Conservation (phyloP, 1,140 invertebrate genomes). For the Aphis craccivora region DNA sequence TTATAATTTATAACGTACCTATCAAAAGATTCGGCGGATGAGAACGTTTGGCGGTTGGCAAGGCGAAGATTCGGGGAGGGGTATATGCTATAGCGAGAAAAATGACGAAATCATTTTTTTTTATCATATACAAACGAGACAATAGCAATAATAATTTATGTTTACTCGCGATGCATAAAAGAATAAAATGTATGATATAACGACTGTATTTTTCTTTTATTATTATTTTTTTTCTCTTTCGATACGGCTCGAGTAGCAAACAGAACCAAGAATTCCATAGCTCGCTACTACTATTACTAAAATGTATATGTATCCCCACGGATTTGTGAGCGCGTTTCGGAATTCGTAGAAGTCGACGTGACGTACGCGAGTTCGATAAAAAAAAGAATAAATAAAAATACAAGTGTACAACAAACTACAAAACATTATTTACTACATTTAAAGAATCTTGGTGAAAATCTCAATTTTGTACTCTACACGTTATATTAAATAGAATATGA, state of each 20-base stretch:
- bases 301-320: not conserved
- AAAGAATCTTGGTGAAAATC: not conserved
- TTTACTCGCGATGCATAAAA: constrained; percentile 13
- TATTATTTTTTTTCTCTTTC: not conserved
- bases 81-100: not conserved
- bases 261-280: not conserved
- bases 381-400: constrained; percentile 8
- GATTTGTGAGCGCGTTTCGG: not conserved
- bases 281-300: not conserved
- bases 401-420: not conserved
- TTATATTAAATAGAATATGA: not conserved
- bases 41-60: not conserved
- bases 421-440: constrained; percentile 10
- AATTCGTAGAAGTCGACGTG: not conserved
- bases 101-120: not conserved
- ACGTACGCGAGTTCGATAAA: not conserved
- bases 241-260: not conserved
- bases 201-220: not conserved
- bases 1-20: not conserved
- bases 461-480: not conserved
- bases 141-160: constrained; percentile 18
- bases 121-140: not conserved
- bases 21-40: not conserved
- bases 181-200: constrained; percentile 19
- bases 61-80: not conserved